Evolutionary conservation across 2,888 invertebrate genomes (phyloP), one percentile per base, ranked within the genome.

Genomic region (Tiliacea aurago): DNA sequence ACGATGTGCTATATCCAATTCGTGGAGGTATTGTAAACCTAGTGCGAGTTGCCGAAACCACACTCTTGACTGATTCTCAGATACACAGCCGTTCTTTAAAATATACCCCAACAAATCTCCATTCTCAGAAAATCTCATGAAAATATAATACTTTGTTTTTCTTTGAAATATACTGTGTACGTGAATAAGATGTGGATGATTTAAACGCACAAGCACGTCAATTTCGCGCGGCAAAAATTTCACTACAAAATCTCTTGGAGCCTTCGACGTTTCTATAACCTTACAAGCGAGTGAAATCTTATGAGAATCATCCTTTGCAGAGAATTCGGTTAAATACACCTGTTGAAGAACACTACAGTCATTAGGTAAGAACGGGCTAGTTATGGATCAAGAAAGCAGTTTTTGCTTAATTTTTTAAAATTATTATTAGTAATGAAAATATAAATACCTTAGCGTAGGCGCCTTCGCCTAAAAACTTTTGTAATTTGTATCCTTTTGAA

Each of bases 191-290:
- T 98, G 98, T 0, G 98, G 98, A 91, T 99, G 98, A 87, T 98
- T 97, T 43, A 98, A 92, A 81, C 97, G 97, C 45, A 97, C 96
- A 62, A 98, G 95, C 69, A 98, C 97, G 79, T 98, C 98, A 82
- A 99, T 96, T 94, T 99, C 98, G 61, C 98, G 96, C 0, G 98
- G 98, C 76, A 99, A 94, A 93, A 99, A 99, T 91, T 98, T 98
- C 53, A 97, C 95, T 1, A 98, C 97, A 87, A 98, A 98, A 90
- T 98, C 98, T 90, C 97, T 97, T 0, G 98, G 98, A 11, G 98
- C 98, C 90, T 97, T 97, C 4, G 95, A 91, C 7, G 97, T 97
- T 90, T 98, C 98, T 64, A 98, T 97, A 69, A 97, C 95, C 94
- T 98, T 98, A 90, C 98, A 98, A 0, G 98, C 98, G 71, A 98